Base-by-base conservation (phyloP, 2,113 vertebrate species). In the Sebastes schlegelii region DNA sequence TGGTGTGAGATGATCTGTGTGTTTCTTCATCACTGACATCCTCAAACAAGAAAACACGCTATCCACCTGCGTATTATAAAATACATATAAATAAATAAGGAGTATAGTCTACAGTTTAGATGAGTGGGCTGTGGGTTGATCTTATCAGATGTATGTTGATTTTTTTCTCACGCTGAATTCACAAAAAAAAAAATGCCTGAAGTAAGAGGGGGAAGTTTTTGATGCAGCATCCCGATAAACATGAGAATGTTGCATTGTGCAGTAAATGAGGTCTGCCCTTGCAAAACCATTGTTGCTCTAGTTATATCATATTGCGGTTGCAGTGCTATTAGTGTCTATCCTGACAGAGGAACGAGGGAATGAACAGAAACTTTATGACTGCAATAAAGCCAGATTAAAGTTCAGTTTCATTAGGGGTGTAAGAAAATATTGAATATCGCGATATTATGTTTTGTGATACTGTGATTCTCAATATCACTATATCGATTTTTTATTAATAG, bases 1-100 rank as follows among this genome's bases (percentile, higher is more conserved):
- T 92, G 83, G 88, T 93, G 94, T 89, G 92, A 93, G 86, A 86
- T 93, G 92, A 88, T 84, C 65, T 79, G 69, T 84, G 81, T 68
- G 80, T 93, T 88, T 92, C 92, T 90, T 90, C 88, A 69, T 84
- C 49, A 8, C 58, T 8, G 42, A 79, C 77, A 82, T 82, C 71
- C 65, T 86, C 19, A 82, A 83, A 66, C 43, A 71, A 34, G 67
- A 9, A 67, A n/a, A 54, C 74, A 45, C 5, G 64, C 70, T 17
- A 45, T 80, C 82, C 58, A 86, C 74, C 77, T 82, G 67, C 74
- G 4, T 12, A 4, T 34, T 34, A 34, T 34, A 34, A 34, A 34
- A 34, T 34, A 34, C 34, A 34, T 34, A 34, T 34, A 34, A 46
- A 64, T 2, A 42, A 26, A 66, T 2, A 10, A 23, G 21, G 21